These are phyloP conservation scores for Arrhopalites spinosus DNA, from an alignment of 2,888 invertebrate species.

Conservation along the genomic window DNA sequence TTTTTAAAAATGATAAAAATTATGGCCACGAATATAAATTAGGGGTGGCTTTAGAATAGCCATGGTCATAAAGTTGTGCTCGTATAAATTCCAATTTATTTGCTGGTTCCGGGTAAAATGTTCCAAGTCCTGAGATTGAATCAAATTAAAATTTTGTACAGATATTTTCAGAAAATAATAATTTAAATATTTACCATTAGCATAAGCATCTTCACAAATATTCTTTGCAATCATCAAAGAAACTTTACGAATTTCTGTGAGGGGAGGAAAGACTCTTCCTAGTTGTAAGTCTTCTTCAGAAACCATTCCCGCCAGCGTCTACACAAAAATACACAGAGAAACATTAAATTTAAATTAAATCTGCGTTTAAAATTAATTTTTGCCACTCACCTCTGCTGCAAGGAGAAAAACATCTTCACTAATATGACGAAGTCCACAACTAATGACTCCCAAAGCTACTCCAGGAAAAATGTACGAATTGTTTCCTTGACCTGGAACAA, in stretches of 20 bases:
- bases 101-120: constrained; percentile 82
- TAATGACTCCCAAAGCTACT: constrained; percentile 89
- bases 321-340: constrained; percentile 46
- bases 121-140: constrained; percentile 68
- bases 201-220: constrained; percentile 40
- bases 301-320: constrained; percentile 83
- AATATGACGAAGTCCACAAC: constrained; percentile 89
- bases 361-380: not conserved
- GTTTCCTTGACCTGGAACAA: constrained; percentile 93
- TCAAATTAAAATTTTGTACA: not conserved
- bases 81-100: constrained; percentile 74
- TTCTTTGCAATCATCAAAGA: constrained; percentile 81
- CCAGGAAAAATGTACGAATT: constrained; percentile 98
- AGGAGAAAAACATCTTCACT: constrained; percentile 91
- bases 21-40: constrained; percentile 57
- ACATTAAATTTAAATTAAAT: not conserved
- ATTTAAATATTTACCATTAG: constrained; percentile 24
- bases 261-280: constrained; percentile 91
- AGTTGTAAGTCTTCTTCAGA: constrained; percentile 76
- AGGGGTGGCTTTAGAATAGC: constrained; percentile 67
- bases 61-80: constrained; percentile 76
- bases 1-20: no score
- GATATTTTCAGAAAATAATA: not conserved
- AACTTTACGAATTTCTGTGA: constrained; percentile 79
- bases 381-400: constrained; percentile 67